phyloP scores from a whole-genome alignment of 2,888 invertebrate genomes.

The Anorthoa munda region DNA sequence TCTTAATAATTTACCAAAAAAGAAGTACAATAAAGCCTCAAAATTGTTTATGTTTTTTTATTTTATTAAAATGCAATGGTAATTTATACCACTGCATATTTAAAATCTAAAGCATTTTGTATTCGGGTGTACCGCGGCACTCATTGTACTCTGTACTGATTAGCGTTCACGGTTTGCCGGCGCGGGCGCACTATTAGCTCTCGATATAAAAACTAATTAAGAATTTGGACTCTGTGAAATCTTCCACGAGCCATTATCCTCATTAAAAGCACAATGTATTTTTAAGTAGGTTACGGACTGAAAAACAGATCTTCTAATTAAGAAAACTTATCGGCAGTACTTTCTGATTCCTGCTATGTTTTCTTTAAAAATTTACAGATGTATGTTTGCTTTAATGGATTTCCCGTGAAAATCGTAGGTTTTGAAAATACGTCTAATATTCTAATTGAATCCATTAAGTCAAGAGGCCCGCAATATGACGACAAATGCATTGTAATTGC shows the following conservation, averaged over 20 bases:
- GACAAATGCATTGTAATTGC: not conserved
- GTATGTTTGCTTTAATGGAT: rapidly evolving
- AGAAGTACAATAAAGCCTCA: too few species aligned
- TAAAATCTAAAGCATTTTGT: constrained; percentile 39
- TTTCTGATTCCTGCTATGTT: too few species aligned
- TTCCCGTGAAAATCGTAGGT: not conserved
- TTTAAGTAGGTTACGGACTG: not conserved
- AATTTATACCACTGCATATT: not conserved
- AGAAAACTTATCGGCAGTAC: not conserved
- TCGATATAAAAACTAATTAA: constrained; percentile 64
- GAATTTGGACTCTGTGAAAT: constrained; percentile 46
- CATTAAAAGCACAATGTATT: not conserved
- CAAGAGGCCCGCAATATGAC: too few species aligned
- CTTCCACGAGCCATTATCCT: not conserved
- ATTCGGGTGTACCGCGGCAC: constrained; percentile 68
- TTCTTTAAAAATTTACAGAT: not conserved
- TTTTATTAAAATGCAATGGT: too few species aligned
- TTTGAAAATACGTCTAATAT: not conserved
- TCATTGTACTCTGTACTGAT: constrained; percentile 74
- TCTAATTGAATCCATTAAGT: too few species aligned
- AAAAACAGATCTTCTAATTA: not conserved
- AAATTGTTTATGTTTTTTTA: too few species aligned
- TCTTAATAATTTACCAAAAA: too few species aligned
- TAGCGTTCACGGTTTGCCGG: constrained; percentile 72
- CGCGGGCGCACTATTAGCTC: constrained; percentile 55